phyloP scores from a whole-genome alignment of 2,113 vertebrate species.

The Arenaria interpres region DNA sequence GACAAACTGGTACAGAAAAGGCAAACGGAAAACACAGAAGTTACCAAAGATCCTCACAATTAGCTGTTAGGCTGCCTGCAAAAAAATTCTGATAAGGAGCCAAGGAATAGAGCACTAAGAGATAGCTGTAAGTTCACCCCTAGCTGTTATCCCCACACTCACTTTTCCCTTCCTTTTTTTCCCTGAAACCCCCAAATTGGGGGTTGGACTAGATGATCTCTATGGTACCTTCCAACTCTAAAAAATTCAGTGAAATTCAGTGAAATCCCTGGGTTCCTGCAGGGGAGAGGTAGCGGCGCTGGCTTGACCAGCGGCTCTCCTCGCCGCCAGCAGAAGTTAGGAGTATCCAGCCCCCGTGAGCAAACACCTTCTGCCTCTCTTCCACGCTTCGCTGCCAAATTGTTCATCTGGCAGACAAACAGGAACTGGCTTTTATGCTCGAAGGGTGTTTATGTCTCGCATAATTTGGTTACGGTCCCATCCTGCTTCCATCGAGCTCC shows the following conservation, averaged over 20 bases:
- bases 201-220: no score
- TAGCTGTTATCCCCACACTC: neutral
- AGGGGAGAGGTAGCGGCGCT: neutral
- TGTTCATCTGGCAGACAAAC: slow-evolving; percentile 7
- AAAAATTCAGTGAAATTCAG: no score
- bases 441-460: slow-evolving; percentile 13
- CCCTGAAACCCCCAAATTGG: neutral
- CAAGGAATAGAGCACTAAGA: neutral
- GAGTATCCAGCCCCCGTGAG: neutral
- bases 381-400: neutral
- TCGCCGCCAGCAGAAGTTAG: neutral
- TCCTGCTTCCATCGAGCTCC: neutral
- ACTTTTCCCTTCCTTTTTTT: neutral
- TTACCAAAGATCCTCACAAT: neutral
- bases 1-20: neutral
- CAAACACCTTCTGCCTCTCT: neutral
- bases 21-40: neutral
- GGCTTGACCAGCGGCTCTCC: neutral
- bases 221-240: no score
- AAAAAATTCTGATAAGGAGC: neutral
- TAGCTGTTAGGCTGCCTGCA: neutral
- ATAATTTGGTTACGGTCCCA: neutral
- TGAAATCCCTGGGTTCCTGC: neutral
- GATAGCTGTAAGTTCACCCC: neutral
- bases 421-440: slow-evolving; percentile 20